Percentiles rank a stretch among this genome's conserved stretches.
Conservation (phyloP, 1,140 invertebrate genomes). For the Zophobas morio region DNA sequence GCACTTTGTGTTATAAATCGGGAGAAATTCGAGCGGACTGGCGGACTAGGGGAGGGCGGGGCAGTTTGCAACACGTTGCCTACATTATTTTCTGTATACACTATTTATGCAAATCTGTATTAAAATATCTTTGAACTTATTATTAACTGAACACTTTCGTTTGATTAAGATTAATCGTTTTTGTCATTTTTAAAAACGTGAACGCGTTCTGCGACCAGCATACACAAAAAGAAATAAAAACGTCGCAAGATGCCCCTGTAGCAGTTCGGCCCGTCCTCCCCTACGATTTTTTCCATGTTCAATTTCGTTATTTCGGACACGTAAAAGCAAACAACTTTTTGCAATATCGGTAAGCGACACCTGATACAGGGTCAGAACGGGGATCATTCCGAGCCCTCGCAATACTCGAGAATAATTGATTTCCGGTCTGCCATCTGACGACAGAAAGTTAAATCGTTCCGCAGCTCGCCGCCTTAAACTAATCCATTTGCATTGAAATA, state of each 20-base stretch:
- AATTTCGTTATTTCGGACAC: constrained; percentile 37
- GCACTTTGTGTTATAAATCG: background rate
- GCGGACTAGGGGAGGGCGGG: too few species aligned
- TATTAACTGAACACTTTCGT: too few species aligned
- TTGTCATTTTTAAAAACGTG: too few species aligned
- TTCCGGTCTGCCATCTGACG: constrained; percentile 32
- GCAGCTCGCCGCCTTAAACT: constrained; percentile 18
- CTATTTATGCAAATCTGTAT: too few species aligned
- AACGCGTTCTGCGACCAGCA: too few species aligned
- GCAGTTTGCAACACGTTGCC: too few species aligned
- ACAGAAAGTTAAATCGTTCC: constrained; percentile 25
- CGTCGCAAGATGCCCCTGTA: too few species aligned
- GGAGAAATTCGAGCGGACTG: too few species aligned
- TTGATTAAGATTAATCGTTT: too few species aligned
- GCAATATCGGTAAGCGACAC: constrained; percentile 34
- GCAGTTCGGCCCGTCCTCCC: background rate
- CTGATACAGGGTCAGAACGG: constrained; percentile 20
- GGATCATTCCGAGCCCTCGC: constrained; percentile 9
- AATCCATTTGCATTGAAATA: constrained; percentile 37
- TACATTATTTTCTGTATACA: too few species aligned
- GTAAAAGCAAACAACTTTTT: constrained; percentile 36
- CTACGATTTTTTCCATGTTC: background rate
- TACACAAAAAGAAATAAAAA: too few species aligned
- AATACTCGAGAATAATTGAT: constrained; percentile 34
- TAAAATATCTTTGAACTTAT: too few species aligned